Evolutionary conservation across 2,797 vertebrate species (phyloP).

Genomic region (Manis javanica): DNA sequence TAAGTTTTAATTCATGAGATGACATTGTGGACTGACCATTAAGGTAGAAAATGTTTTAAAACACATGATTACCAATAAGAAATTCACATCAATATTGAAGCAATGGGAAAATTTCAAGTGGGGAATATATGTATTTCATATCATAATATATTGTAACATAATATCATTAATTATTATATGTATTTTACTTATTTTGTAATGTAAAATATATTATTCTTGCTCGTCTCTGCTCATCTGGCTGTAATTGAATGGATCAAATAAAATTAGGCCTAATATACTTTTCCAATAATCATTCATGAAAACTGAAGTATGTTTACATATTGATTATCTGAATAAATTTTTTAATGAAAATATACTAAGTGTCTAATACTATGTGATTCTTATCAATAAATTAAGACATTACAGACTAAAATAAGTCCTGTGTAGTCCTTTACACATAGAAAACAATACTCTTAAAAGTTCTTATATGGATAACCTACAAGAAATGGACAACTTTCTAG

Average conservation of each 20-base stretch:
- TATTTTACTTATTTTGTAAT: slow-evolving; percentile 31
- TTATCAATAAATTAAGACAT: slow-evolving; percentile 2
- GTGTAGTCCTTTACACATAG: background rate
- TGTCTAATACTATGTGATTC: background rate
- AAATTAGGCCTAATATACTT: background rate
- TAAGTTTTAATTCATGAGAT: slow-evolving; percentile 40
- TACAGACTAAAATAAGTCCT: background rate
- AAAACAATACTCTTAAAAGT: background rate
- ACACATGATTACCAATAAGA: background rate
- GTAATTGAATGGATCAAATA: background rate
- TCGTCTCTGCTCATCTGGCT: background rate
- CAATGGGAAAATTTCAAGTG: background rate
- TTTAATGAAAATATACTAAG: background rate
- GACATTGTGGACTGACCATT: background rate
- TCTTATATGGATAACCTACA: background rate
- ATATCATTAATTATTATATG: background rate
- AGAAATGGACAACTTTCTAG: too few species aligned
- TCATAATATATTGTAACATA: background rate
- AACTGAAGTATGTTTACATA: background rate
- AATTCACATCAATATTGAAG: background rate
- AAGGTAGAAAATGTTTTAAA: slow-evolving; percentile 65
- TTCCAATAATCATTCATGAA: background rate
- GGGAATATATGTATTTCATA: background rate
- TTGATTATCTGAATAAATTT: background rate
- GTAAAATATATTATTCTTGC: background rate